These are phyloP conservation scores for Metallyticus violacea DNA, from an alignment of 2,888 invertebrate species.

Conservation along the genomic window DNA sequence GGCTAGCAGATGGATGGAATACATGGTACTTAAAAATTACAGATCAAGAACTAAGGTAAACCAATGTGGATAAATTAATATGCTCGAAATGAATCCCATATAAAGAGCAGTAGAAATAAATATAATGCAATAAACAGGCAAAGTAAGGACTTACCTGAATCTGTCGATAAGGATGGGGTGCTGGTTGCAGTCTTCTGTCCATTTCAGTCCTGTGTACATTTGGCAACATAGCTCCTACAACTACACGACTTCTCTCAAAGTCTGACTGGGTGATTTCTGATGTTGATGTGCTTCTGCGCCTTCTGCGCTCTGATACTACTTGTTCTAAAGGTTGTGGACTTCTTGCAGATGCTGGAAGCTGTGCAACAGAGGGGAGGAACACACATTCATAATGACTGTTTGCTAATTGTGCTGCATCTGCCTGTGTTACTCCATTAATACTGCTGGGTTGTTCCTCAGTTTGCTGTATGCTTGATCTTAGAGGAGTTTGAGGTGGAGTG, in stretches of 20 bases:
- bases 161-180: conserved; percentile 33
- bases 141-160: background rate
- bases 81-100: too few relatives aligned
- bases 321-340: background rate
- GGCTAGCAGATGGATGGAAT: too few relatives aligned
- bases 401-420: background rate
- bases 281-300: conserved; percentile 25
- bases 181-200: conserved; percentile 32
- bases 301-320: conserved; percentile 6
- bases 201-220: background rate
- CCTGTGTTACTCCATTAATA: background rate
- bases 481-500: conserved; percentile 35
- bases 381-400: conserved; percentile 33
- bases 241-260: conserved; percentile 6
- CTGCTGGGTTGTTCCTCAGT: background rate
- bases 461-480: background rate
- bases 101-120: too few relatives aligned
- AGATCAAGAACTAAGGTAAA: too few relatives aligned
- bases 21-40: too few relatives aligned
- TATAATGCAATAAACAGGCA: background rate
- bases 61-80: too few relatives aligned
- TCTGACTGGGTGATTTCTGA: conserved; percentile 7
- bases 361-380: conserved; percentile 21
- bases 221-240: background rate
- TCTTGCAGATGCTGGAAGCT: conserved; percentile 1